Evolutionary conservation across 2,113 vertebrate genomes (phyloP), one percentile per base, ranked within the genome.

Genomic region (Ceuthmochares aereus): DNA sequence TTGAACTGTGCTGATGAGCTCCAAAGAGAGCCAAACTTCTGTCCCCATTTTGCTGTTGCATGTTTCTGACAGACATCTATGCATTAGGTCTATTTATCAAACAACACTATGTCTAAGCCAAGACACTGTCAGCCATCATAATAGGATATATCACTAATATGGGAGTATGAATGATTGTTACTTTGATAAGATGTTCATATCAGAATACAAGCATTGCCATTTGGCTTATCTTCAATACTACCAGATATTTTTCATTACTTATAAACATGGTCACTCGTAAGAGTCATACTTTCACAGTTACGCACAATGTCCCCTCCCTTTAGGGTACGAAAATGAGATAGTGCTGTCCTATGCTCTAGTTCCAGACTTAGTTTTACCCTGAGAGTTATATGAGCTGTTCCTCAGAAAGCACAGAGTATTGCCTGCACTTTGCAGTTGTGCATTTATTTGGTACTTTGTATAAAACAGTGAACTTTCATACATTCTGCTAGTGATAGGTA

Each of bases 71-170:
- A 96, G 94, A 89, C 60, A 95, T 94, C 92, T 96, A 67, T 92
- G 78, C 54, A 93, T 94, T 95, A 97, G 90, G 83, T 90, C 91
- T 95, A 54, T 97, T 95, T 95, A 96, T 95, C 88, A 97, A 94
- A 96, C 5, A 18, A 96, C 83, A 83, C 49, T 96, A 92, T 93
- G 91, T 90, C 54, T 95, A 95, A 97, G 93, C 86, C 94, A 93
- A 96, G 90, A 91, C 87, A 95, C 9, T 93, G 64, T 67, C 86
- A 84, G 58, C 30, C 74, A 80, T 73, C 72, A 34, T 95, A 92
- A 92, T 60, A 95, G 72, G 94, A 87, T 94, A 78, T 87, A 93
- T 95, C 34, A 70, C 77, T 92, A 95, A 91, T 93, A 87, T 45
- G 37, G 43, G 56, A 95, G 89, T 67, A 96, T 56, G 70, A 95